Evolutionary conservation across 2,888 invertebrate genomes (phyloP).

Genomic region (Sinotaia quadrata): DNA sequence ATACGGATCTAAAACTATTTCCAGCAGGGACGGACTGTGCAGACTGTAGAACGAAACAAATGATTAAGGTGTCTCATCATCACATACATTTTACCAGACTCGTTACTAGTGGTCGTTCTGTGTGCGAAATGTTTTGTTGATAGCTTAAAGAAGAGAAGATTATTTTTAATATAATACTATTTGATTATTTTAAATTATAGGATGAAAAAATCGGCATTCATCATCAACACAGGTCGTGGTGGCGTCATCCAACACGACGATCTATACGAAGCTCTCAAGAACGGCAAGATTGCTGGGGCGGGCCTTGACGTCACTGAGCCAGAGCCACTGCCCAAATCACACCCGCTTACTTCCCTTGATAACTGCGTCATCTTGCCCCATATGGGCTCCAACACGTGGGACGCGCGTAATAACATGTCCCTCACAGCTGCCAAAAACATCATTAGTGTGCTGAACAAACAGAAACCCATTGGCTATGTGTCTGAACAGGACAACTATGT

Average conservation of each 20-base stretch:
- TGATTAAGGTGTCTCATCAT: too few relatives aligned
- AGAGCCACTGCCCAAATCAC: slow-evolving; percentile 87
- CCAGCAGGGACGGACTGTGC: too few relatives aligned
- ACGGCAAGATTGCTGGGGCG: slow-evolving; percentile 83
- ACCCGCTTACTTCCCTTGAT: slow-evolving; percentile 81
- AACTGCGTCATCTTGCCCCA: slow-evolving; percentile 91
- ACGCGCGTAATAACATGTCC: slow-evolving; percentile 85
- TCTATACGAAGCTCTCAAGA: slow-evolving; percentile 82
- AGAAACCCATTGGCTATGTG: slow-evolving; percentile 71
- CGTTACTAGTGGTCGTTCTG: too few relatives aligned
- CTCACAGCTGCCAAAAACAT: slow-evolving; percentile 85
- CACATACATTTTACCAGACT: too few relatives aligned
- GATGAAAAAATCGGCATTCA: slow-evolving; percentile 89
- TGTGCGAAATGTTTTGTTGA: too few relatives aligned
- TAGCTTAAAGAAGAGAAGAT: too few relatives aligned
- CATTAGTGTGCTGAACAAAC: slow-evolving; percentile 81
- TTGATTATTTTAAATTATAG: too few relatives aligned
- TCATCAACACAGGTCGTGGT: slow-evolving; percentile 87
- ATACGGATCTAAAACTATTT: too few relatives aligned
- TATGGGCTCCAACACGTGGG: slow-evolving; percentile 87
- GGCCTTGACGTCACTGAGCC: slow-evolving; percentile 93
- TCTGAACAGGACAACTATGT: too few relatives aligned
- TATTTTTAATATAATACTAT: too few relatives aligned
- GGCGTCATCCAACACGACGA: slow-evolving; percentile 81
- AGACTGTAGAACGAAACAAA: too few relatives aligned